phyloP scores from a whole-genome alignment of 1,140 invertebrate species.

The Holotrichia oblita region DNA sequence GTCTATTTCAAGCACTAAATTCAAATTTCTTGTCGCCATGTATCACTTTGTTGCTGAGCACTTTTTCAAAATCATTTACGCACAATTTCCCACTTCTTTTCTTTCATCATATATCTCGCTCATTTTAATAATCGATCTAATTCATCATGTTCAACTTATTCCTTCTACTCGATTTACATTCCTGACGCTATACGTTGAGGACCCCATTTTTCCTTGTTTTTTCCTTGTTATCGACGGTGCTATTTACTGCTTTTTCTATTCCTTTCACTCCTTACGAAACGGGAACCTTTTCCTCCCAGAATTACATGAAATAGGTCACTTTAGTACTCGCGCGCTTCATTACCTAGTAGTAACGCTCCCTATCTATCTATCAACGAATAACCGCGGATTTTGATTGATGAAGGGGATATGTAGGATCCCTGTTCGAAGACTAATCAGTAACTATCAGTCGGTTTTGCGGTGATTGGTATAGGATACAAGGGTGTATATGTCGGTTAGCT shows the following conservation, averaged over 20 bases:
- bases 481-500: background rate
- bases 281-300: background rate
- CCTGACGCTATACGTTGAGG: background rate
- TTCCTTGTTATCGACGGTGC: background rate
- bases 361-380: background rate
- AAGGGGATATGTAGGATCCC: background rate
- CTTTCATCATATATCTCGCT: background rate
- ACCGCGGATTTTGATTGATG: background rate
- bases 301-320: background rate
- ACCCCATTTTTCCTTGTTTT: background rate
- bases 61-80: background rate
- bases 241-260: background rate
- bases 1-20: too few relatives aligned
- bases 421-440: conserved; percentile 1
- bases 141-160: background rate
- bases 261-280: background rate
- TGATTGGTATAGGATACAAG: background rate
- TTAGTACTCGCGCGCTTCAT: background rate
- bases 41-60: background rate
- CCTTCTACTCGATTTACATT: conserved; percentile 1
- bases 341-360: background rate
- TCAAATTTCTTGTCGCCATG: background rate
- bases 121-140: conserved; percentile 10
- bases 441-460: background rate
- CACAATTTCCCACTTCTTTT: background rate